Base-by-base conservation (phyloP, 92 coral and sea anemone species). In the Bergia puertoricense region DNA sequence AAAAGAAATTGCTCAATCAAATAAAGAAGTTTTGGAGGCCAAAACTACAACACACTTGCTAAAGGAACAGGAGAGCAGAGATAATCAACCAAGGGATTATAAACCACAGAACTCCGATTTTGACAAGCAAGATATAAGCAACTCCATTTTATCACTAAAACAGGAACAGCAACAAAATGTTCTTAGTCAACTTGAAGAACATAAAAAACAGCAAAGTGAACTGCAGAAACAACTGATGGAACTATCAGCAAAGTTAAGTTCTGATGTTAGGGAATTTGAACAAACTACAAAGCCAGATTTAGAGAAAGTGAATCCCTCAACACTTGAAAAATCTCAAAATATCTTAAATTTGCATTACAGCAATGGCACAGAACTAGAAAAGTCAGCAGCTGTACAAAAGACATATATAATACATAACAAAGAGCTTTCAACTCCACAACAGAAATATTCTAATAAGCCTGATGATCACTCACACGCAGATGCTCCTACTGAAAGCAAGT, bases 121-220 rank as follows among this genome's bases (percentile, higher is more conserved):
- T 40, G 85, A 71, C 42, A 45, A 78, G n/a, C 51, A 44, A 45
- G 89, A 91, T 22, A 76, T 82, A 20, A 88, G 83, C 56, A 82
- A 84, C 79, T 94, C 97, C 0, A 84, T 96, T 85, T 89, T 90
- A 59, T 75, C 65, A 38, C 74, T 88, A 5, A 92, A 93, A 84
- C 88, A 89, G 66, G 91, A 94, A 42, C 99, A 97, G 86, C 95
- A 95, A 51, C 85, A 91, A n/a, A 78, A 82, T 74, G 97, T 97
- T 30, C 77, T 94, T 43, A 90, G 86, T 78, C 95, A 91, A 45
- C 93, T 97, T 18, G 98, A 95, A 85, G 98, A 95, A 23, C 96
- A 97, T 80, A 90, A 95, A 69, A 92, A 85, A 48, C 94, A 92
- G 44, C 94, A 95, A 36, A 85, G 72, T 69, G 98, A 95, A 80